Conservation (phyloP, 2,797 vertebrate species). For the Liparis tanakae region DNA sequence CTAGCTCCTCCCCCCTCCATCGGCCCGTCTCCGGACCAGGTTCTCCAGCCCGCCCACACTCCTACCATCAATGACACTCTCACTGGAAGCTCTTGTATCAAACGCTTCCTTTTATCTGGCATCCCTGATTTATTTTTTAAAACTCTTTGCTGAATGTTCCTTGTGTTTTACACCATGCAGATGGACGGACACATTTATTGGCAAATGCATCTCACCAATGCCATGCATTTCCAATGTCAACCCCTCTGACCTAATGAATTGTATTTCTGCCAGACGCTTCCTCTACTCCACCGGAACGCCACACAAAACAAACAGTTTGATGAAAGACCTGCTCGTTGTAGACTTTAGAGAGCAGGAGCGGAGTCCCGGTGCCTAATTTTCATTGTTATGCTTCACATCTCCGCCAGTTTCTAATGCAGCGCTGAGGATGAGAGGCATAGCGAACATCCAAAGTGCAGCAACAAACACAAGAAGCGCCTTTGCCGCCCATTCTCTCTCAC, state of each 20-base stretch:
- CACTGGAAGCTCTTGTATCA: conserved; percentile 27
- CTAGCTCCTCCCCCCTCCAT: conserved; percentile 86
- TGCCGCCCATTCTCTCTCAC: conserved; percentile 83
- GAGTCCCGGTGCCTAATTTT: conserved; percentile 78
- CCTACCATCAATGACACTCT: conserved; percentile 75
- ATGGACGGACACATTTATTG: conserved; percentile 22
- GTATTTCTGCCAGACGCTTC: conserved; percentile 38
- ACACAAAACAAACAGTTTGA: conserved; percentile 14
- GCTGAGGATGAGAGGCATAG: conserved; percentile 74
- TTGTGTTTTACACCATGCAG: conserved; percentile 28
- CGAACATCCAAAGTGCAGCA: conserved; percentile 52
- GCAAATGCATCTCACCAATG: neutral
- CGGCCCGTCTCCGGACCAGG: conserved; percentile 82
- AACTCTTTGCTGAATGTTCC: conserved; percentile 36
- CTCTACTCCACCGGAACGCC: conserved; percentile 17
- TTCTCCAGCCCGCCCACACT: conserved; percentile 89
- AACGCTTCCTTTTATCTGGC: conserved; percentile 34
- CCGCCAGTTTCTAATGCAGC: conserved; percentile 81
- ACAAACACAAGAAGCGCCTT: conserved; percentile 83
- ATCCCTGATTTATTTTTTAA: conserved; percentile 30
- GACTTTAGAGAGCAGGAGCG: conserved; percentile 84
- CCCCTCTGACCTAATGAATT: conserved; percentile 47
- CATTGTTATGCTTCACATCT: conserved; percentile 79
- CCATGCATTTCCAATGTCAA: conserved; percentile 41
- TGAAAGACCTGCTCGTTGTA: conserved; percentile 53